These are phyloP conservation scores for Sebastes vulpes DNA, from an alignment of 2,797 vertebrate species.

Conservation along the genomic window DNA sequence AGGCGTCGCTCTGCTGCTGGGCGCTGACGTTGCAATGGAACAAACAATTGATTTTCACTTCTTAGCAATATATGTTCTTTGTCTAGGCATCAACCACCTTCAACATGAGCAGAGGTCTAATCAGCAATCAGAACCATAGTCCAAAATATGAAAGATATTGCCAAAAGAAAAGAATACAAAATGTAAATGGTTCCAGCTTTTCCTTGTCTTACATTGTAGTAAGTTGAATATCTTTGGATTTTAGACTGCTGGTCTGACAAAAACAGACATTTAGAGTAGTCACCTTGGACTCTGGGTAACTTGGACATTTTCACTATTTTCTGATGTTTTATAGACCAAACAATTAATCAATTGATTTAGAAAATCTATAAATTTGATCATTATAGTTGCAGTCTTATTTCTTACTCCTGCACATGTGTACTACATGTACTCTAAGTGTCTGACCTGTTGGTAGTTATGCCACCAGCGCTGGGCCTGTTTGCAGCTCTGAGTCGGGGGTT, in stretches of 20 bases:
- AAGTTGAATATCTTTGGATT: too few species aligned
- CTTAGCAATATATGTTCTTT: too few species aligned
- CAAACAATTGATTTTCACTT: too few species aligned
- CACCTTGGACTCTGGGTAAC: neutral
- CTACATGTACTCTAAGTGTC: neutral
- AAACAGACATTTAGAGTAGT: neutral
- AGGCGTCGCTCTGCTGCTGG: too few species aligned
- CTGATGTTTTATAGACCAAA: neutral
- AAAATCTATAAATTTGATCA: neutral
- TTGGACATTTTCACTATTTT: neutral
- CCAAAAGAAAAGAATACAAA: too few species aligned
- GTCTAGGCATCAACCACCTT: too few species aligned
- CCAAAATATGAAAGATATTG: too few species aligned
- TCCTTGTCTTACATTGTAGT: too few species aligned
- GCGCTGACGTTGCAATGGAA: too few species aligned
- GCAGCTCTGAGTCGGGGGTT: constrained; percentile 82
- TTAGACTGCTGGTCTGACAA: neutral
- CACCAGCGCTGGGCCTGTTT: constrained; percentile 88
- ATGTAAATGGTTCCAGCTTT: too few species aligned
- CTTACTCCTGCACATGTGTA: neutral
- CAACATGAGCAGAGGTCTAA: too few species aligned
- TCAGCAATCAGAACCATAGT: too few species aligned
- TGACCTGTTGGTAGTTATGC: constrained; percentile 91
- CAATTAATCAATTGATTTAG: neutral
- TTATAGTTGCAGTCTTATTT: neutral